These are phyloP conservation scores for Eira barbara DNA, from an alignment of 2,113 vertebrate genomes.

Conservation along the genomic window DNA sequence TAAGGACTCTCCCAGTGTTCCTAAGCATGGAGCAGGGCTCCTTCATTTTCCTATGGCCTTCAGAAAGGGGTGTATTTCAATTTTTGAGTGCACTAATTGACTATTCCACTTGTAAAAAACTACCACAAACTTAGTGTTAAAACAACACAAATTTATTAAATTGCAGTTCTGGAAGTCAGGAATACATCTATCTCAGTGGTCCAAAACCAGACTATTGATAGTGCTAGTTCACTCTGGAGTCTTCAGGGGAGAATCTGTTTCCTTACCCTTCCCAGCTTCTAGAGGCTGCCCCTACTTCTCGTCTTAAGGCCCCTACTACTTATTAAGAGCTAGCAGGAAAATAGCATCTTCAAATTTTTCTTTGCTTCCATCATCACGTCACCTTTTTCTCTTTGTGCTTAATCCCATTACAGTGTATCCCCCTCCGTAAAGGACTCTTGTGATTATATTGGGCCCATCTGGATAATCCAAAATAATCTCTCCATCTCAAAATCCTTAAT, in stretches of 20 bases:
- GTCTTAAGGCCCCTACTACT: fast-evolving
- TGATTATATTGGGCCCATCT: neutral
- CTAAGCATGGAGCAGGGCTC: neutral
- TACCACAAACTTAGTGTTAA: neutral
- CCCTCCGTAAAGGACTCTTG: neutral
- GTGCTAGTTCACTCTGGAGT: neutral
- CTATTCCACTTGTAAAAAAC: neutral
- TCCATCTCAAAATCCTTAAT: neutral
- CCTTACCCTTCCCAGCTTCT: neutral
- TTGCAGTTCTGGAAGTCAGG: neutral
- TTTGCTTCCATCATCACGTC: neutral
- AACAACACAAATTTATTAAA: neutral
- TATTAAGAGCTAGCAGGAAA: neutral
- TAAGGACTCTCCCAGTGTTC: neutral
- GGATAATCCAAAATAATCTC: neutral
- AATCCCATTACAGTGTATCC: neutral
- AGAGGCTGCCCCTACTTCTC: neutral
- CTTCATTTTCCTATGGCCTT: neutral
- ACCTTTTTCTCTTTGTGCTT: neutral
- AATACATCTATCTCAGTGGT: neutral
- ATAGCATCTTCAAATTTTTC: neutral
- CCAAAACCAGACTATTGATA: neutral
- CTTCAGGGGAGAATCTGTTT: neutral
- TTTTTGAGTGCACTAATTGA: neutral
- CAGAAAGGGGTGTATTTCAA: neutral